A percentile compares a stretch with the other conserved stretches of the same genome.
Conservation (phyloP, 1,140 invertebrate species). For the Drosophila sproati region DNA sequence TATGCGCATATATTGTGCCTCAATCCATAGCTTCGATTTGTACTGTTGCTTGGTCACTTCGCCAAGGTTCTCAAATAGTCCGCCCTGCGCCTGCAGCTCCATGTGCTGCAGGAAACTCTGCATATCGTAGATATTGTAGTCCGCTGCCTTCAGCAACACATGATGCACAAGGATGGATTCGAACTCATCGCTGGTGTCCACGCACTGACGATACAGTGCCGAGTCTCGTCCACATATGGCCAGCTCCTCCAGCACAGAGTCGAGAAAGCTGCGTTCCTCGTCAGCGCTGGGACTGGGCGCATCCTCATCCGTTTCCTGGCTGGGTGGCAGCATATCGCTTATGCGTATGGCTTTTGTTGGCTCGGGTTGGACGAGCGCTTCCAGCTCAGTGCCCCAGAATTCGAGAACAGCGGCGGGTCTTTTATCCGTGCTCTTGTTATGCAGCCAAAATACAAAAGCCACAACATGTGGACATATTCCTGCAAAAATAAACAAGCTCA, state of each 20-base stretch:
- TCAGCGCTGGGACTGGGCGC: slow-evolving; percentile 28
- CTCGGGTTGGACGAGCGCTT: slow-evolving; percentile 63
- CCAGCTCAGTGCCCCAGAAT: slow-evolving; percentile 78
- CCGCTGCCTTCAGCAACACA: slow-evolving; percentile 54
- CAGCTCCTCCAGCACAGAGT: slow-evolving; percentile 71
- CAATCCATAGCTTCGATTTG: slow-evolving; percentile 76
- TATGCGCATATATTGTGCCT: slow-evolving; percentile 77
- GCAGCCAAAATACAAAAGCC: slow-evolving; percentile 77
- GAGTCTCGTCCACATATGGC: slow-evolving; percentile 63
- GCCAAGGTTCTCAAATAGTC: slow-evolving; percentile 63
- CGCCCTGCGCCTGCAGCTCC: slow-evolving; percentile 66
- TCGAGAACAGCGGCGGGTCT: slow-evolving; percentile 56
- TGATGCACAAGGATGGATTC: slow-evolving; percentile 76
- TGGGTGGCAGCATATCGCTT: slow-evolving; percentile 60
- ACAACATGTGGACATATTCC: slow-evolving; percentile 67
- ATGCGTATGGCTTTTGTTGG: slow-evolving; percentile 52
- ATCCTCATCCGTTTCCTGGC: slow-evolving; percentile 53
- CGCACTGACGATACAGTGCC: slow-evolving; percentile 71
- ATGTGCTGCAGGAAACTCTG: slow-evolving; percentile 65
- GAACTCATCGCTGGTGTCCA: slow-evolving; percentile 70
- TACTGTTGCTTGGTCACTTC: slow-evolving; percentile 69
- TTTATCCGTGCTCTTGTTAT: slow-evolving; percentile 61
- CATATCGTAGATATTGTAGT: slow-evolving; percentile 62
- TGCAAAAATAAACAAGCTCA: slow-evolving; percentile 8
- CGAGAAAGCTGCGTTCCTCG: slow-evolving; percentile 64